Conservation (phyloP, 2,888 invertebrate species). For the Apocheima hispidaria region DNA sequence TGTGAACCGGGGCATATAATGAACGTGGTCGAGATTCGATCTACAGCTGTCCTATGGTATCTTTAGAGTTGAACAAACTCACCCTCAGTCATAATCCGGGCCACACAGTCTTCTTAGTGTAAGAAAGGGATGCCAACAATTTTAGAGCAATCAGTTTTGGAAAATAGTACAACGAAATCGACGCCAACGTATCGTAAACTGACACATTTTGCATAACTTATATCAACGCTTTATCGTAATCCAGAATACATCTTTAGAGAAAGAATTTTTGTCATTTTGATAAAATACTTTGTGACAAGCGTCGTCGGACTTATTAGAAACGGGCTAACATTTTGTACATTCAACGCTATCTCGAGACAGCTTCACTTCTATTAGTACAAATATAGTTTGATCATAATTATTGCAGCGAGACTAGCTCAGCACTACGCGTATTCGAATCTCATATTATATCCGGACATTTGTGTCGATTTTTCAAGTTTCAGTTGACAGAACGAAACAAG, state of each 20-base stretch:
- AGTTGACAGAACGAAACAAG: background rate
- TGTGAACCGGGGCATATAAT: too few species aligned
- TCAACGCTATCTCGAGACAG: slow-evolving; percentile 34
- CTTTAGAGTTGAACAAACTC: too few species aligned
- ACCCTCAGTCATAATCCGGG: background rate
- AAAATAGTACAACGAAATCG: background rate
- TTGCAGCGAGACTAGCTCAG: slow-evolving; percentile 49
- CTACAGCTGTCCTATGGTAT: too few species aligned
- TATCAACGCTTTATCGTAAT: background rate
- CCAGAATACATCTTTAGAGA: background rate
- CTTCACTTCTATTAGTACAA: slow-evolving; percentile 39
- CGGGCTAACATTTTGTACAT: slow-evolving; percentile 30
- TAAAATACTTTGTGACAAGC: slow-evolving; percentile 6
- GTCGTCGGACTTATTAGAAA: slow-evolving; percentile 34
- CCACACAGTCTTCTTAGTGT: background rate
- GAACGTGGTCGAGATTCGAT: too few species aligned
- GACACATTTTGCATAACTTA: background rate
- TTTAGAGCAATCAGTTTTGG: background rate
- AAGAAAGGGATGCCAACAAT: background rate
- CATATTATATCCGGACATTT: slow-evolving; percentile 43
- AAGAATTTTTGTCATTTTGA: background rate
- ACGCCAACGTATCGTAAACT: background rate
- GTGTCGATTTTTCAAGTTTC: slow-evolving; percentile 3
- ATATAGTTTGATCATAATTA: slow-evolving; percentile 50
- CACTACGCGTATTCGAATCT: slow-evolving; percentile 46